phyloP scores from a whole-genome alignment of 2,888 invertebrate genomes.

The Homarus gammarus region DNA sequence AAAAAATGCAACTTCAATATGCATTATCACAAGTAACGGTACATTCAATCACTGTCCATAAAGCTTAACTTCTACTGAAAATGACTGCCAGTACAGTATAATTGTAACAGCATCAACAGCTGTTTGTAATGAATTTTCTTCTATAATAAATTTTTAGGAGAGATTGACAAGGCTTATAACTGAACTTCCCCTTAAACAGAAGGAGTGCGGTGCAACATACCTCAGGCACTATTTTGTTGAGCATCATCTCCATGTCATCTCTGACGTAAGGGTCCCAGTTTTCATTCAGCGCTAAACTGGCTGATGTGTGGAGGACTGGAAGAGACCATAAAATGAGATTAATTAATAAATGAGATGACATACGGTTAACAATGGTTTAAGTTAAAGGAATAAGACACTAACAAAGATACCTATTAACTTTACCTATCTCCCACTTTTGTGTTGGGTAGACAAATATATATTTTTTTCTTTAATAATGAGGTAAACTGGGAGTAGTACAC shows the following conservation, averaged over 20 bases:
- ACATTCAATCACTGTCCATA: slow-evolving; percentile 13
- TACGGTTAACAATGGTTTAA: no score
- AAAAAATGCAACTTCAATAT: slow-evolving; percentile 38
- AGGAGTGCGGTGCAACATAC: slow-evolving; percentile 78
- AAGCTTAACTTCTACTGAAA: slow-evolving; percentile 8
- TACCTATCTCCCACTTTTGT: no score
- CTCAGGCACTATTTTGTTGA: slow-evolving; percentile 98
- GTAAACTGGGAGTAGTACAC: no score
- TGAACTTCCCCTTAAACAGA: not conserved
- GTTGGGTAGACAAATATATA: no score
- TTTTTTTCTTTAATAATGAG: no score
- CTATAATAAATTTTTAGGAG: not conserved
- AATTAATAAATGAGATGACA: no score
- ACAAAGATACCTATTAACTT: no score
- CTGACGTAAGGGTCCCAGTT: slow-evolving; percentile 98
- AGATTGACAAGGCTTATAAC: slow-evolving; percentile 23
- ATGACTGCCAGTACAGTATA: not conserved
- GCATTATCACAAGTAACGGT: slow-evolving; percentile 22
- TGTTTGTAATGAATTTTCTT: not conserved
- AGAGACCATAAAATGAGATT: not conserved
- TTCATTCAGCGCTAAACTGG: slow-evolving; percentile 97
- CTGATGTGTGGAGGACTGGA: slow-evolving; percentile 97
- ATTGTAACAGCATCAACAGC: slow-evolving; percentile 64
- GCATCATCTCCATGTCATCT: slow-evolving; percentile 99
- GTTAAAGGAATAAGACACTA: no score